These are phyloP conservation scores for Aricia artaxerxes DNA, from an alignment of 2,888 invertebrate genomes.

Conservation along the genomic window DNA sequence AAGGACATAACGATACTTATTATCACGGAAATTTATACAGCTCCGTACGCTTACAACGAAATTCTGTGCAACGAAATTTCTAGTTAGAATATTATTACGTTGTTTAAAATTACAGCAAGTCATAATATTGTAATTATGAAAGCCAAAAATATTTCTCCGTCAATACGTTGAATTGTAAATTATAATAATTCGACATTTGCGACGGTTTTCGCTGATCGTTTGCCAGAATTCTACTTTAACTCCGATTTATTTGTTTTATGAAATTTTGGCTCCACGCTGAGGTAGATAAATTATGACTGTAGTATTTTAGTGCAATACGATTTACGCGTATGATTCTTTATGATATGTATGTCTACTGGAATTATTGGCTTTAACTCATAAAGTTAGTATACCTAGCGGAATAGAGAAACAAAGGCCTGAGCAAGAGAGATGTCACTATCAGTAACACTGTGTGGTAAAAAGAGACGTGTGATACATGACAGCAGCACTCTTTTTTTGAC, in stretches of 20 bases:
- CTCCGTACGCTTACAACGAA: too few species aligned
- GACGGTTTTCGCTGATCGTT: not conserved
- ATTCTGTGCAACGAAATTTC: too few species aligned
- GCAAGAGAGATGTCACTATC: too few species aligned
- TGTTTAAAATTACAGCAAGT: not conserved
- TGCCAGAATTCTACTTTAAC: conserved; percentile 2
- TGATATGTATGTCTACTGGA: not conserved
- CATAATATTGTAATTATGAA: not conserved
- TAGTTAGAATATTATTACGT: too few species aligned
- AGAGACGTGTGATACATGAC: too few species aligned
- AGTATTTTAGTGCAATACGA: not conserved
- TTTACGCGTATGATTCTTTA: not conserved
- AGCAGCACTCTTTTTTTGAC: too few species aligned
- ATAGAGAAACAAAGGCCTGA: too few species aligned
- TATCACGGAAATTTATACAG: too few species aligned
- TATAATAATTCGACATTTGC: not conserved
- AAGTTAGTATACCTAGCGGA: too few species aligned
- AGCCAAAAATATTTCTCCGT: not conserved
- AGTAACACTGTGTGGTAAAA: too few species aligned
- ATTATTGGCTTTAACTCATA: too few species aligned
- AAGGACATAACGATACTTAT: too few species aligned
- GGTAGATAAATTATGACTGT: not conserved
- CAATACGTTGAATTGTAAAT: not conserved
- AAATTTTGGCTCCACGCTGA: conserved; percentile 11
- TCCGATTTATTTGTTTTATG: not conserved